Evolutionary conservation across 1,140 invertebrate species (phyloP).

Genomic region (Helicoverpa zea): DNA sequence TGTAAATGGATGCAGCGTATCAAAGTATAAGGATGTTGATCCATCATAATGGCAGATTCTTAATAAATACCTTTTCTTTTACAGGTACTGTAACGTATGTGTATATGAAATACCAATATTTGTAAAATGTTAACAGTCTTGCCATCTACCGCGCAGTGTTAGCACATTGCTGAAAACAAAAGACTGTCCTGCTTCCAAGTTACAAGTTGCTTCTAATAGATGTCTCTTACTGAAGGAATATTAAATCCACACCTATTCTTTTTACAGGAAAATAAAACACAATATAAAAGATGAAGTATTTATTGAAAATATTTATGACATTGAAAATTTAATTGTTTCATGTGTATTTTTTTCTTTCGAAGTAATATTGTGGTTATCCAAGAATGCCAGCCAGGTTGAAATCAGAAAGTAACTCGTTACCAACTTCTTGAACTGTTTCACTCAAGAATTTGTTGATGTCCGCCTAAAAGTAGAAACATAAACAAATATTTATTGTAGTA

Average conservation of each 20-base stretch:
- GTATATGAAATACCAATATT: too few species aligned
- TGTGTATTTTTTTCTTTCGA: too few species aligned
- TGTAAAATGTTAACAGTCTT: not conserved
- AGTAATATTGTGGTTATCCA: not conserved
- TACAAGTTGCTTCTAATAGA: not conserved
- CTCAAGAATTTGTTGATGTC: slow-evolving; percentile 54
- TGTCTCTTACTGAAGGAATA: not conserved
- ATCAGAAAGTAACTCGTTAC: slow-evolving; percentile 50
- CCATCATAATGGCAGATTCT: too few species aligned
- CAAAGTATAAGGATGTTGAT: too few species aligned
- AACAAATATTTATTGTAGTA: not conserved
- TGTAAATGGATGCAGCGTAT: too few species aligned
- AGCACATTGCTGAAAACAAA: not conserved
- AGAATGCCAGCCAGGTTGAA: slow-evolving; percentile 50
- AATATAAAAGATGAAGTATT: too few species aligned
- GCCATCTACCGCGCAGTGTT: not conserved
- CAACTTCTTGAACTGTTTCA: slow-evolving; percentile 39
- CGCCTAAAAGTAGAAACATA: slow-evolving; percentile 49
- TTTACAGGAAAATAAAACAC: too few species aligned
- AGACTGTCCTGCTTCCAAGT: not conserved
- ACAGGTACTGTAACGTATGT: too few species aligned
- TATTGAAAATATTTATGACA: too few species aligned
- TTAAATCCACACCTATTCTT: not conserved
- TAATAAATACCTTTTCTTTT: too few species aligned
- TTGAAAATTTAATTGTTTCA: too few species aligned